Evolutionary conservation across 2,888 invertebrate species (phyloP).

Genomic region (Tuberolachnus salignus): DNA sequence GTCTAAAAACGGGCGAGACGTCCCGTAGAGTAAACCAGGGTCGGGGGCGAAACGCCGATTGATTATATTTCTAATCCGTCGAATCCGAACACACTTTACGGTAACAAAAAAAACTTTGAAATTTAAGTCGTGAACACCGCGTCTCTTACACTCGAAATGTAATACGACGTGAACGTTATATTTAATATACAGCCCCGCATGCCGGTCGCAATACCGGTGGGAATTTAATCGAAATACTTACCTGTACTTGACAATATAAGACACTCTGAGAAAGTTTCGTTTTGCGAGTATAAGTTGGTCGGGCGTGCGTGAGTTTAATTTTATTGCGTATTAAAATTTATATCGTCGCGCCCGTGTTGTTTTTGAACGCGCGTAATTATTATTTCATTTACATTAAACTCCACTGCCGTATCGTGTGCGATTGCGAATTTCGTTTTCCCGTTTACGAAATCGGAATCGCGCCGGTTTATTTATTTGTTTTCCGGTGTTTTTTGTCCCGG

Average conservation of each 20-base stretch:
- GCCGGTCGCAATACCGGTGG: neutral
- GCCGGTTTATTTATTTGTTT: neutral
- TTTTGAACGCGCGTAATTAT: slow-evolving; percentile 5
- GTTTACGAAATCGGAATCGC: no score
- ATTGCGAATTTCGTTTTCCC: neutral
- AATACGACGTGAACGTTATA: no score
- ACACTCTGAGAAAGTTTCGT: neutral
- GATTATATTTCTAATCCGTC: no score
- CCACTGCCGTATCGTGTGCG: neutral
- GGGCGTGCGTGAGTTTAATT: neutral
- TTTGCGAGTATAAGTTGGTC: neutral
- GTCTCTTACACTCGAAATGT: no score
- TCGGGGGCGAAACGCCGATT: no score
- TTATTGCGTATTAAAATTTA: neutral
- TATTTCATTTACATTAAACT: slow-evolving; percentile 16
- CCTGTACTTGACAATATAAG: neutral
- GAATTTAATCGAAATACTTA: neutral
- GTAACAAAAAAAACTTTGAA: no score
- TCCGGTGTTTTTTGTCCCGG: no score
- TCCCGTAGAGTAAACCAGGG: no score
- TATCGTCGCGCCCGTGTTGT: neutral
- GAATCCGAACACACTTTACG: no score
- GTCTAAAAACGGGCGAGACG: no score
- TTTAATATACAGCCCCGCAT: no score
- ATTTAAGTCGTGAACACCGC: no score